Percentiles rank a stretch among this genome's conserved stretches.
These are phyloP conservation scores for Drosophila flavopinicola DNA, from an alignment of 2,888 invertebrate species.

Conservation along the genomic window DNA sequence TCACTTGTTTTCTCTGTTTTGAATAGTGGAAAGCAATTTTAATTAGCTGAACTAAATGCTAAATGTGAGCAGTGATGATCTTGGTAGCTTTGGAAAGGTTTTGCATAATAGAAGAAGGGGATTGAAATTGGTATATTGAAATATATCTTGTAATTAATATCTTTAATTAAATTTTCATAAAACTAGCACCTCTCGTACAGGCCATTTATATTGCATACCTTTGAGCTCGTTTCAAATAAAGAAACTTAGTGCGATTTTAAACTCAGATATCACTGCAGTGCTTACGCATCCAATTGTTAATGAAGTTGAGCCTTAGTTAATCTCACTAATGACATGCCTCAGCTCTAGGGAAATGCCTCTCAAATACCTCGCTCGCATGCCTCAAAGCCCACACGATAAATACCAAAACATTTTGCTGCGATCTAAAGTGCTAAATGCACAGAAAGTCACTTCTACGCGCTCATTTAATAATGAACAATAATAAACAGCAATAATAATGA, in stretches of 20 bases:
- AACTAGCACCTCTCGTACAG: too few species aligned
- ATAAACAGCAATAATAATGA: slow-evolving; percentile 79
- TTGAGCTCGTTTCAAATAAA: neutral
- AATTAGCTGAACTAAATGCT: too few species aligned
- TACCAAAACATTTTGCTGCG: slow-evolving; percentile 47
- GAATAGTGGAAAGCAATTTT: too few species aligned
- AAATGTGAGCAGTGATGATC: too few species aligned
- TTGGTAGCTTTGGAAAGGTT: too few species aligned
- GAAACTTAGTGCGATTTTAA: neutral
- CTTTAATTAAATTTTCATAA: too few species aligned
- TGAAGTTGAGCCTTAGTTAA: slow-evolving; percentile 10
- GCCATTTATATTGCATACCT: slow-evolving; percentile 13
- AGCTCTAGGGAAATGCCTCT: slow-evolving; percentile 11
- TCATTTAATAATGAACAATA: slow-evolving; percentile 81
- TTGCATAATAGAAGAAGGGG: too few species aligned
- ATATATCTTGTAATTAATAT: too few species aligned
- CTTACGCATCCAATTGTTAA: slow-evolving; percentile 12
- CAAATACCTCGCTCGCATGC: slow-evolving; percentile 43
- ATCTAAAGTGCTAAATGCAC: slow-evolving; percentile 51
- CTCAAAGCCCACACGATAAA: slow-evolving; percentile 62
- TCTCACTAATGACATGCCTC: slow-evolving; percentile 8
- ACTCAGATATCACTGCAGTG: neutral
- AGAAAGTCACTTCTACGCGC: slow-evolving; percentile 48
- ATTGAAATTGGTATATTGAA: too few species aligned
- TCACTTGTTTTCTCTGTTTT: too few species aligned